Evolutionary conservation across 2,113 vertebrate genomes (phyloP), one percentile per base, ranked within the genome.

Genomic region (Cinclus cinclus): DNA sequence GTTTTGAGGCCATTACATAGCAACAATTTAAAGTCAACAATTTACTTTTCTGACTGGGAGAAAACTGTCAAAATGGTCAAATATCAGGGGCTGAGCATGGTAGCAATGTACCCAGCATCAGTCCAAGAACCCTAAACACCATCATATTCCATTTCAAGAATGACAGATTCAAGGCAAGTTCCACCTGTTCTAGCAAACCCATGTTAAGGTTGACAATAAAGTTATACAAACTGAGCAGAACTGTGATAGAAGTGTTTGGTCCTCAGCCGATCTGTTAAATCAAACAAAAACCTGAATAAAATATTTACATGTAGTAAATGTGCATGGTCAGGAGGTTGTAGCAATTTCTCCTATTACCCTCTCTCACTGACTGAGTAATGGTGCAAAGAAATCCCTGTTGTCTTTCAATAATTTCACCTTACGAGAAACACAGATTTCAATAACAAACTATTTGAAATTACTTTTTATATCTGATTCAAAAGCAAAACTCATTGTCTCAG

Each of bases 211-310:
- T 56, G 76, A n/a, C 18, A 56, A 6, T 33, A 10, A 35, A 76
- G 4, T 53, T 56, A 42, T 10, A 52, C 7, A 7, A 24, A 10
- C 14, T 22, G 20, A 77, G 50, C 0, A 0, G 5, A 86, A 42
- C 8, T 35, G 35, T 59, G 7, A 74, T 37, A 83, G 13, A 18
- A 39, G 33, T 41, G 2, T 77, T 33, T 53, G 28, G 19, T 74
- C 3, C 25, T 87, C 17, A 53, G 12, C 12, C 70, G 13, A 50
- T 19, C 25, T 74, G 55, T 41, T 65, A 50, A 69, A 21, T 44
- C 9, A 80, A 89, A 42, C 6, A 70, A 68, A 62, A 53, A 42
- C 24, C 2, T 5, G 10, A 69, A 41, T 50, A 6, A 80, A 90
- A 87, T 12, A 27, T 63, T 75, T 64, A 20, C 4, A 10, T 27